phyloP scores from a whole-genome alignment of 1,140 invertebrate species.

The Orius insidiosus region DNA sequence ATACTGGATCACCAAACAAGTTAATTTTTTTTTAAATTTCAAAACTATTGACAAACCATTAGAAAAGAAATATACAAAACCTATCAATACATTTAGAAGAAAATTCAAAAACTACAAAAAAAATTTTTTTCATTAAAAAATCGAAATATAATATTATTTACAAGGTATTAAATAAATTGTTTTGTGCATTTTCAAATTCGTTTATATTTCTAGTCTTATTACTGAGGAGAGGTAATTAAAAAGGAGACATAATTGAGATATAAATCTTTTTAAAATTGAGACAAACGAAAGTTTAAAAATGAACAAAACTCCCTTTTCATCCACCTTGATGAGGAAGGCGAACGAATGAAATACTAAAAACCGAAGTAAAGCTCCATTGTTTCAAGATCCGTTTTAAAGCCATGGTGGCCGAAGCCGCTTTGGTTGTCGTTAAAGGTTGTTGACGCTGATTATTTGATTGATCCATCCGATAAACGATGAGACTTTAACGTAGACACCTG shows the following conservation, averaged over 20 bases:
- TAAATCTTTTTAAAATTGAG: background rate
- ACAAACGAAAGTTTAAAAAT: conserved; percentile 7
- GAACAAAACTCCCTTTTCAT: conserved; percentile 1
- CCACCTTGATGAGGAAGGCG: background rate
- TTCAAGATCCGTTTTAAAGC: background rate
- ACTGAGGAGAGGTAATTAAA: no score
- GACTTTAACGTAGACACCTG: conserved; percentile 86
- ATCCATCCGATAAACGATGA: conserved; percentile 91
- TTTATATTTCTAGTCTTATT: background rate
- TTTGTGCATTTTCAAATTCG: conserved; percentile 13
- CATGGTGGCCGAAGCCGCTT: conserved; percentile 4
- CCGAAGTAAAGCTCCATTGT: no score
- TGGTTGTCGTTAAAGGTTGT: conserved; percentile 48
- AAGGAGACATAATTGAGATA: background rate
- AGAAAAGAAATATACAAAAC: no score
- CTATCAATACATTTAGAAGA: no score
- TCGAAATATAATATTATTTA: no score
- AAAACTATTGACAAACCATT: background rate
- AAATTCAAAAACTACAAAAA: no score
- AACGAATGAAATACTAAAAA: background rate
- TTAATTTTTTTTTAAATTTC: background rate
- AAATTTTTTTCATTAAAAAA: no score
- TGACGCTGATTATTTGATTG: conserved; percentile 90
- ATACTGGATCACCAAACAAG: background rate
- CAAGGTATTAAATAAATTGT: background rate